phyloP scores from a whole-genome alignment of 2,888 invertebrate species.

The Scrobipalpa atriplicella region DNA sequence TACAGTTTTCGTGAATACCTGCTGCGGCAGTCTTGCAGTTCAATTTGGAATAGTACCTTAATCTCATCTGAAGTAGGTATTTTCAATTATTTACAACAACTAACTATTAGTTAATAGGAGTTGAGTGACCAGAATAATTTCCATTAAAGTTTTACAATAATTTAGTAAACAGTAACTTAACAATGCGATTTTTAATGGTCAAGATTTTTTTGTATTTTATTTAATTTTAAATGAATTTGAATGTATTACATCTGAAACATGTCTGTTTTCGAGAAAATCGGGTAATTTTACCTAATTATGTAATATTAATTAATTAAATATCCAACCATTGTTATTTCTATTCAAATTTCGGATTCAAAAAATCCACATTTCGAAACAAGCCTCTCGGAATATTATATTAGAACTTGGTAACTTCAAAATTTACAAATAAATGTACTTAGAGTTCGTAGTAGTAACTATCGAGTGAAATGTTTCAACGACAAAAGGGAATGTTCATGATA shows the following conservation, averaged over 20 bases:
- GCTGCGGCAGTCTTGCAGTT: no score
- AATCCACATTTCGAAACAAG: background rate
- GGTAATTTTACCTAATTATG: no score
- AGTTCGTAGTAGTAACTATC: constrained; percentile 55
- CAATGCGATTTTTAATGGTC: constrained; percentile 45
- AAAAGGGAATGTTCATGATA: constrained; percentile 67
- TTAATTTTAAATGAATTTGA: background rate
- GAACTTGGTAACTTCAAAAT: constrained; percentile 65
- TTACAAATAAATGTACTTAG: constrained; percentile 57
- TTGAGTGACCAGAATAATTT: constrained; percentile 71
- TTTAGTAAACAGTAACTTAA: constrained; percentile 56
- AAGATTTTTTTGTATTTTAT: constrained; percentile 12
- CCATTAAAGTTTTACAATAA: constrained; percentile 56
- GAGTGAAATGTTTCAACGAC: constrained; percentile 60
- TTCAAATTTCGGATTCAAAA: background rate
- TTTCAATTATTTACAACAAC: constrained; percentile 52
- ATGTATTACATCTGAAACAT: background rate
- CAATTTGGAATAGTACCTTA: no score
- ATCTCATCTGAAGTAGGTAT: constrained; percentile 35
- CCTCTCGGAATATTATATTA: constrained; percentile 28
- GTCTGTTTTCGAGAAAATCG: background rate
- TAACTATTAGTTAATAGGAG: constrained; percentile 62
- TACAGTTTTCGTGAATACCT: no score
- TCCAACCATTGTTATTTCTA: background rate
- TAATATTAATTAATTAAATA: no score